Evolutionary conservation across 2,888 invertebrate genomes (phyloP), one percentile per base, ranked within the genome.

Genomic region (Lacanobia oleracea): DNA sequence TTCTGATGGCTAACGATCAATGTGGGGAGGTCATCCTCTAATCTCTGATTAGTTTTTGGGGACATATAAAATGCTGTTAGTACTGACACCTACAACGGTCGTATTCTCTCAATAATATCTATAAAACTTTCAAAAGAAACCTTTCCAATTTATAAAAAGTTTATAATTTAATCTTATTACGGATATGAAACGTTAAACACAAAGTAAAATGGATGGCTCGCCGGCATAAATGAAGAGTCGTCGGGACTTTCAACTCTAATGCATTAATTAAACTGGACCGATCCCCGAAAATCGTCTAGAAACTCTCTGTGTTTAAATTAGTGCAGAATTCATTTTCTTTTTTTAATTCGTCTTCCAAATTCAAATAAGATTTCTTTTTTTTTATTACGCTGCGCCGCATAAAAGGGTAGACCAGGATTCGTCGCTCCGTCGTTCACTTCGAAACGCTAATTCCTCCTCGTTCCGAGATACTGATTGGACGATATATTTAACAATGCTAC

Each of bases 401-500:
- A 94, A 95, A 95, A 94, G 94, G 94, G 94, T 95, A 93, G 91
- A 93, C 91, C 90, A 89, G 92, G 91, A 91, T 91, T 91, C 91
- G 91, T 89, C 91, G 90, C 88, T 88, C 79, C 83, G 90, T 88
- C 91, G 90, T 92, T 93, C 91, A 89, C 89, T 93, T 92, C 90
- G 88, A 85, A 93, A 94, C 94, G 94, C 94, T 95, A 95, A 95
- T 95, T 95, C 91, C 91, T 93, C 82, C 90, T 92, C 91, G 90
- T 92, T 93, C 89, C 88, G 87, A 91, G 91, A 92, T 94, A 95
- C 95, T 95, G 95, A 96, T 96, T 96, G 95, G 95, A 94, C 95
- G 92, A 95, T 95, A 95, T 96, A 95, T 95, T 95, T 94, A 95
- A 95, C 94, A 95, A 94, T 93, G 93, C 92, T 93, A 93, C 94